Base-by-base conservation (phyloP, 1,140 invertebrate species). In the Cardiocondyla obscurior region DNA sequence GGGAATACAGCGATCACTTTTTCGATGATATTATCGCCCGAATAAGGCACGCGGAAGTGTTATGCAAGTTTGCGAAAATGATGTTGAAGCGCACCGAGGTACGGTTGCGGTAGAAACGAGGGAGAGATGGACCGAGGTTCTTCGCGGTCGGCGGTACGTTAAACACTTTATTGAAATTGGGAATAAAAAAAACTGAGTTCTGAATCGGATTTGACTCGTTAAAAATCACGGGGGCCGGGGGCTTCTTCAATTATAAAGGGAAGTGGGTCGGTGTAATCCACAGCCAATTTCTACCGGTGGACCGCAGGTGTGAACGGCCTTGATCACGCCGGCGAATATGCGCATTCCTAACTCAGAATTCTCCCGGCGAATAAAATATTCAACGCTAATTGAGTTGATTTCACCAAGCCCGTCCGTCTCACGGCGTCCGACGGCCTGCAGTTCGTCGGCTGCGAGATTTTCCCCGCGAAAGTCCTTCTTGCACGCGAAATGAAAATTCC, bases 181-280 rank as follows among this genome's bases (percentile, higher is more conserved):
- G n/a, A n/a, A n/a, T n/a, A n/a, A n/a, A n/a, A 53, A 65, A 77
- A 79, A 30, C 16, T 3, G 22, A 14, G 46, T 42, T n/a, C n/a
- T 64, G 44, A 22, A 14, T 51, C 46, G 58, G 14, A 22, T n/a
- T 30, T 69, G 62, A 1, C 19, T 67, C 57, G 81, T 83, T 46
- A 60, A 81, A 79, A 87, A 51, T 44, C 70, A 39, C 33, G 67
- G n/a, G n/a, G n/a, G n/a, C n/a, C 62, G 39, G 82, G 22, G n/a
- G 86, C 85, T 70, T 62, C 85, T 87, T 89, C 84, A 90, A 88
- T 90, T 91, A 90, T 85, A 39, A 70, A 81, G 82, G 83, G 81
- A 91, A 91, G 77, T 90, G 51, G 90, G 90, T 90, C 90, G 87
- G 87, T 86, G 90, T 89, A 89, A 87, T 90, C 84, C 83, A 90